Percentiles rank a stretch among this genome's conserved stretches.
Conservation (phyloP, 2,797 vertebrate genomes). For the Myripristis jacobus region DNA sequence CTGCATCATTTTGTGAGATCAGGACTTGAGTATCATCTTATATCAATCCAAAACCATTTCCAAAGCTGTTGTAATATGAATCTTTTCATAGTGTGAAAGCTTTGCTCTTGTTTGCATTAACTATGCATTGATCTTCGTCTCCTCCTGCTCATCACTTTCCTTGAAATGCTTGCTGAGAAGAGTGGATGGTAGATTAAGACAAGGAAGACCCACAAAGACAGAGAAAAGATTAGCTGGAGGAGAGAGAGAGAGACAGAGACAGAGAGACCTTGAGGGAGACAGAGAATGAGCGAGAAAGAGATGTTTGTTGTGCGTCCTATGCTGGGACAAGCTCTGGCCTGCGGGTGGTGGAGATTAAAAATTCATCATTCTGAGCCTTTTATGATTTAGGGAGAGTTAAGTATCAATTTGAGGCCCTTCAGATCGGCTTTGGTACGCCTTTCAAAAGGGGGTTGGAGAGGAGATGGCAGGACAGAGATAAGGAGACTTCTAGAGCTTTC, state of each 20-base stretch:
- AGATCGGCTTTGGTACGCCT: slow-evolving; percentile 55
- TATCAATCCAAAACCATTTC: too few relatives aligned
- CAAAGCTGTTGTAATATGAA: too few relatives aligned
- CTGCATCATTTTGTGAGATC: too few relatives aligned
- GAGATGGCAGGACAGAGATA: slow-evolving; percentile 38
- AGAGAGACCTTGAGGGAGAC: slow-evolving; percentile 30
- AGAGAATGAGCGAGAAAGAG: slow-evolving; percentile 9
- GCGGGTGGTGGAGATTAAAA: slow-evolving; percentile 70
- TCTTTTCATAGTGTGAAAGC: too few relatives aligned
- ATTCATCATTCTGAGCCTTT: slow-evolving; percentile 68
- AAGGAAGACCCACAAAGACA: too few relatives aligned
- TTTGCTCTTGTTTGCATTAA: too few relatives aligned
- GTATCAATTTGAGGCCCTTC: slow-evolving; percentile 71
- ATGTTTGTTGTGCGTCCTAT: slow-evolving; percentile 45
- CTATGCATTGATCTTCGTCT: too few relatives aligned
- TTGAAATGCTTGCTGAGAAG: too few relatives aligned
- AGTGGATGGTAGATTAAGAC: too few relatives aligned
- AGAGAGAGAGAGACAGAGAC: slow-evolving; percentile 2
- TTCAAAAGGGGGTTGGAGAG: slow-evolving; percentile 32
- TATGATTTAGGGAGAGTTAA: slow-evolving; percentile 71
- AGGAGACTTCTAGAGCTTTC: not conserved
- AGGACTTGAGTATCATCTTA: too few relatives aligned
- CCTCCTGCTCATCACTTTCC: too few relatives aligned
- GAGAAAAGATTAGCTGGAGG: not conserved
- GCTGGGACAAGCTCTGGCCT: slow-evolving; percentile 57